Evolutionary conservation across 1,140 invertebrate species (phyloP), one percentile per base, ranked within the genome.

Genomic region (Tyrophagus putrescentiae): DNA sequence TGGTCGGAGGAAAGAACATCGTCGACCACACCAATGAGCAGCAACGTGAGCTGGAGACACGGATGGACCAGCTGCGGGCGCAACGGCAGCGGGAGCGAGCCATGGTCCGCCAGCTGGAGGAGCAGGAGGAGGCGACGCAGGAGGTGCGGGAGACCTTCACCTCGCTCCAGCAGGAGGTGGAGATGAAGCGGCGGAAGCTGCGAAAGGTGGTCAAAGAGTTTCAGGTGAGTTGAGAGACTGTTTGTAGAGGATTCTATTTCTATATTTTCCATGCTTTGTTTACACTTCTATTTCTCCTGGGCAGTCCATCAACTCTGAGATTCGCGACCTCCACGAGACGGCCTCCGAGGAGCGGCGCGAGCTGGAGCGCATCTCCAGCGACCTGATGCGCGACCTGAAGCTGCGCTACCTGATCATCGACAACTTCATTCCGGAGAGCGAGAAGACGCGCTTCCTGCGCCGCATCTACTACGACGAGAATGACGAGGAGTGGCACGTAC

Each of bases 21-120:
- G 78, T 92, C 23, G 87, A 93, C 70, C 87, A 89, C 67, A 88
- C 90, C 13, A 87, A 87, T 69, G 82, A 91, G 71, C 86, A 90
- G 64, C 84, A 92, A 69, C 76, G 82, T 64, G 82, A 84, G 57
- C 73, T 95, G 28, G 85, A 92, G 68, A 80, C 84, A 67, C 78
- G 84, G 64, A 75, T 81, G 54, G 74, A 78, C 50, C 86, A 93
- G 71, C 84, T 94, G 60, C 81, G 84, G 1, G 87, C 91, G 69
- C 78, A 87, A 68, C 89, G 78, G 70, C 65, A 71, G 63, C 68
- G 76, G 45, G 84, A 87, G 72, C 74, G 84, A 56, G 86, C 92
- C 72, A 88, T 92, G 76, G 79, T 85, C 67, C 85, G 91, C 71
- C 80, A 84, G 68, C 75, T 94, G 45, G 87, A 92, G 67, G 72